Evolutionary conservation across 2,888 invertebrate species (phyloP).

Genomic region (Drosophila lacicola): DNA sequence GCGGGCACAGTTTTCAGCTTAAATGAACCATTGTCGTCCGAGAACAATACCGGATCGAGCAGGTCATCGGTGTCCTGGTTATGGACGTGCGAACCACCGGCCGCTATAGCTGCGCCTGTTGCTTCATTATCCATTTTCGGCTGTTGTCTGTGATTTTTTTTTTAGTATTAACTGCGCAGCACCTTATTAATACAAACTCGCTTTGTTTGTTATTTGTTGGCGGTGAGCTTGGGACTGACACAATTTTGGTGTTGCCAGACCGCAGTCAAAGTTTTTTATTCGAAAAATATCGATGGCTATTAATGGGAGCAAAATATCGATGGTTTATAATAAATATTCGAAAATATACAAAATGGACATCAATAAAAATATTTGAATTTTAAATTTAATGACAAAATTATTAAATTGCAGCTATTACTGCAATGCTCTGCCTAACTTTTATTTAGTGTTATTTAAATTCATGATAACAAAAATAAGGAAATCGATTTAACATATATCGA

Average conservation of each 20-base stretch:
- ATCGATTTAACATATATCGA: constrained; percentile 7
- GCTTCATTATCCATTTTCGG: constrained; percentile 36
- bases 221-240: constrained; percentile 26
- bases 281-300: constrained; percentile 6
- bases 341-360: no score
- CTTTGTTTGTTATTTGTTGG: constrained; percentile 50
- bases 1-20: constrained; percentile 82
- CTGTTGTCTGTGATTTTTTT: background rate
- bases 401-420: no score
- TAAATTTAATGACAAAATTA: no score
- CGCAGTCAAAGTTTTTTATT: background rate
- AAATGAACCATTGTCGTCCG: constrained; percentile 74
- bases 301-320: no score
- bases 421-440: no score
- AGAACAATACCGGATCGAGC: constrained; percentile 82
- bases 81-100: constrained; percentile 37
- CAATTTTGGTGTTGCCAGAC: constrained; percentile 30
- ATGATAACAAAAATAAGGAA: background rate
- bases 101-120: constrained; percentile 47
- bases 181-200: constrained; percentile 25
- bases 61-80: constrained; percentile 75
- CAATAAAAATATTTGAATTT: no score
- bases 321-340: no score
- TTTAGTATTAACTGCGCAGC: constrained; percentile 39
- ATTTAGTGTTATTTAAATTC: background rate